phyloP scores from a whole-genome alignment of 2,797 vertebrate species.

The Danionella dracula region DNA sequence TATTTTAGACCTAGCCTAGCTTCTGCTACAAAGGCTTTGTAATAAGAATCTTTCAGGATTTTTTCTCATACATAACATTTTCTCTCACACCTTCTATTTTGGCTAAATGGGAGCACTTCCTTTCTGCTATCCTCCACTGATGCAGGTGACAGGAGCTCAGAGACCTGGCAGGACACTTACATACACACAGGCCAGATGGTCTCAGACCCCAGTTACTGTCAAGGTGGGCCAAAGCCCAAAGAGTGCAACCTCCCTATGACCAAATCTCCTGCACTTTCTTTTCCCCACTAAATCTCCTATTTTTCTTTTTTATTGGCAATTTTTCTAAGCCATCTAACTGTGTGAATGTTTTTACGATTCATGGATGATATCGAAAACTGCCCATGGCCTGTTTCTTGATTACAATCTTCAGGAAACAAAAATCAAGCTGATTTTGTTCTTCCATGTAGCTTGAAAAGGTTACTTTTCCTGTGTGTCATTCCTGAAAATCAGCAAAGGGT shows the following conservation, averaged over 20 bases:
- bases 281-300: not conserved
- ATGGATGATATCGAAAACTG: not conserved
- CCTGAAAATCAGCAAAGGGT: slow-evolving; percentile 27
- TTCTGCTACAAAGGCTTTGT: slow-evolving; percentile 26
- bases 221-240: slow-evolving; percentile 51
- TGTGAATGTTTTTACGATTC: slow-evolving; percentile 28
- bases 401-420: slow-evolving; percentile 8
- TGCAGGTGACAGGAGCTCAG: slow-evolving; percentile 53
- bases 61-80: slow-evolving; percentile 14
- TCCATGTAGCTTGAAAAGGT: not conserved
- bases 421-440: slow-evolving; percentile 8
- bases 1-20: too few relatives aligned
- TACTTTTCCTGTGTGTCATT: not conserved
- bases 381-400: slow-evolving; percentile 1
- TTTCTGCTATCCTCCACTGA: slow-evolving; percentile 52
- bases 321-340: slow-evolving; percentile 9
- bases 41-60: slow-evolving; percentile 14
- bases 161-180: slow-evolving; percentile 46
- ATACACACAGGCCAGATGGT: slow-evolving; percentile 51
- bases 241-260: slow-evolving; percentile 25
- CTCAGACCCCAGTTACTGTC: slow-evolving; percentile 50
- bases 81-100: slow-evolving; percentile 20
- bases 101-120: slow-evolving; percentile 45
- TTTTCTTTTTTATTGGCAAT: slow-evolving; percentile 1
- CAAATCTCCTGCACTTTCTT: not conserved